phyloP scores from a whole-genome alignment of 2,113 vertebrate genomes.

The Eidolon helvum region DNA sequence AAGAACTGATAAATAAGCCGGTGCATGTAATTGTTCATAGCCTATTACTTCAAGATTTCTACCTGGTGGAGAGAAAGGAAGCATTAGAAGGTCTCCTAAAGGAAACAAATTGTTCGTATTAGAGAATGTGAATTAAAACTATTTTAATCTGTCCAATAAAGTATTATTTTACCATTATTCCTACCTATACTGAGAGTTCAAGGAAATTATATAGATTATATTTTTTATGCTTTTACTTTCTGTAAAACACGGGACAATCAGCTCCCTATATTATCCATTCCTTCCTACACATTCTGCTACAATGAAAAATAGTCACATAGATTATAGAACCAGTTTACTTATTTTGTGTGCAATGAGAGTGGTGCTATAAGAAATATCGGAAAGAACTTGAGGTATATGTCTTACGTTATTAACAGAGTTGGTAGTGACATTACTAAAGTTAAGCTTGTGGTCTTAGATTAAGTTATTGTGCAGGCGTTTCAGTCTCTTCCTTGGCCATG shows the following conservation, averaged over 20 bases:
- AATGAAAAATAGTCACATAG: background rate
- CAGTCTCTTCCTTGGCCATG: background rate
- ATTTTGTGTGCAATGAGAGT: background rate
- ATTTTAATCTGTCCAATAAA: background rate
- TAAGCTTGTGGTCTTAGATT: background rate
- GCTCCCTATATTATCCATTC: background rate
- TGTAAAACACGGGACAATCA: background rate
- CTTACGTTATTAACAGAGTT: background rate
- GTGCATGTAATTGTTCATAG: background rate
- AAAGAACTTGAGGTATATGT: background rate
- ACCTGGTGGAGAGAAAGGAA: background rate
- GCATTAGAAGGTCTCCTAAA: background rate
- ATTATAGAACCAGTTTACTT: background rate
- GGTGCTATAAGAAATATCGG: background rate
- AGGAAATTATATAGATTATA: background rate
- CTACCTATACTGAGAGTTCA: background rate
- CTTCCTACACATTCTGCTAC: background rate
- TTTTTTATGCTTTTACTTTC: background rate
- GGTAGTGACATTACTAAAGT: background rate
- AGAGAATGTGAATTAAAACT: background rate
- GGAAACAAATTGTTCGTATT: background rate
- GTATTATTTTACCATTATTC: background rate
- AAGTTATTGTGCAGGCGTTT: background rate
- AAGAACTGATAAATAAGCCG: background rate
- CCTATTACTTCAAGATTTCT: constrained; percentile 1